Conservation (phyloP, 1,140 invertebrate species). For the Sitophilus oryzae region DNA sequence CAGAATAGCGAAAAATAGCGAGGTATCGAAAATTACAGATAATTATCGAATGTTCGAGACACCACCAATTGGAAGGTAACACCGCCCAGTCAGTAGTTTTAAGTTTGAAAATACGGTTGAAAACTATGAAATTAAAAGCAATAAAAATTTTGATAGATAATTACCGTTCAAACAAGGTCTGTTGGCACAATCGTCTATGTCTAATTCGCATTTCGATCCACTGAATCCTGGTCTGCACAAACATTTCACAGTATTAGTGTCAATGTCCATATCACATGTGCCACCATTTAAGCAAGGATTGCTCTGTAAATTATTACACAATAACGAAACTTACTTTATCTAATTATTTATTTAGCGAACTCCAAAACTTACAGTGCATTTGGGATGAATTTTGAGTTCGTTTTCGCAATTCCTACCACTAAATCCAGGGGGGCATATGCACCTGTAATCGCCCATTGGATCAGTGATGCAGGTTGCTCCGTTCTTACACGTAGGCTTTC, state of each 20-base stretch:
- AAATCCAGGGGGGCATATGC: constrained; percentile 67
- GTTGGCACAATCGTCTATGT: constrained; percentile 65
- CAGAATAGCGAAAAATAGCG: too few species aligned
- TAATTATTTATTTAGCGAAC: too few species aligned
- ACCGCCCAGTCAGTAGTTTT: too few species aligned
- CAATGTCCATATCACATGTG: constrained; percentile 55
- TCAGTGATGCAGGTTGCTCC: constrained; percentile 69
- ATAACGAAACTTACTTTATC: too few species aligned
- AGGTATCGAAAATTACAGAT: background rate
- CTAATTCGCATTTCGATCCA: constrained; percentile 59
- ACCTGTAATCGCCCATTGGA: constrained; percentile 66
- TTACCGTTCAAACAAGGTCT: constrained; percentile 71
- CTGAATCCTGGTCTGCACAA: constrained; percentile 57
- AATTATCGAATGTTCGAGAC: too few species aligned
- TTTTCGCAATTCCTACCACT: constrained; percentile 70
- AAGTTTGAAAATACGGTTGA: too few species aligned
- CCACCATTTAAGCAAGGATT: constrained; percentile 71
- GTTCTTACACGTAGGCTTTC: constrained; percentile 56
- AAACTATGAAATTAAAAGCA: too few species aligned
- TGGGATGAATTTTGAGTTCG: constrained; percentile 58
- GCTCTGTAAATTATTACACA: constrained; percentile 32
- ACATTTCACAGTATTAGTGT: constrained; percentile 53
- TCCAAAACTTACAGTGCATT: constrained; percentile 52
- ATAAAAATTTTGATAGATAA: background rate
- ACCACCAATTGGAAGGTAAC: too few species aligned